A percentile compares a stretch with the other conserved stretches of the same genome.
These are phyloP conservation scores for Pseudorhiza aurosa DNA, from an alignment of 30 jellyfish, hydroid and myxozoan genomes.

Conservation along the genomic window DNA sequence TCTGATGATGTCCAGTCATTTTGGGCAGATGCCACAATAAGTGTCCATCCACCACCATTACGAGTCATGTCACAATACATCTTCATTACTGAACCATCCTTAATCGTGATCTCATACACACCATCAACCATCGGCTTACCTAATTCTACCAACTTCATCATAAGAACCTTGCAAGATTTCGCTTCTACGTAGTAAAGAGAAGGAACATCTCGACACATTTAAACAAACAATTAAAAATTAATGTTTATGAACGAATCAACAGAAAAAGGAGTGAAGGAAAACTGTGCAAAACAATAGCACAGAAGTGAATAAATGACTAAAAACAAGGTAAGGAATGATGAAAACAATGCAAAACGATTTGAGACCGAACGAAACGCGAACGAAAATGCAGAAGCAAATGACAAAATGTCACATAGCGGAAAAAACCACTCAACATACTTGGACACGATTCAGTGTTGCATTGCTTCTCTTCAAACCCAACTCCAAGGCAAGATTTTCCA, in stretches of 20 bases:
- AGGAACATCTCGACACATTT: not conserved
- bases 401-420: not conserved
- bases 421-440: not conserved
- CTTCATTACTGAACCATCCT: constrained; percentile 39
- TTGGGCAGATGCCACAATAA: constrained; percentile 76
- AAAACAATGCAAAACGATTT: too few species aligned
- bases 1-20: constrained; percentile 78
- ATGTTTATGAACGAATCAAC: too few species aligned
- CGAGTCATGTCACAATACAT: constrained; percentile 95
- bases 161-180: constrained; percentile 75
- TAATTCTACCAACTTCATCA: constrained; percentile 18
- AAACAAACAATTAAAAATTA: too few species aligned
- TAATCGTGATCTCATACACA: constrained; percentile 61
- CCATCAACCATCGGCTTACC: constrained; percentile 63
- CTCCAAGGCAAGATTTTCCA: constrained; percentile 47
- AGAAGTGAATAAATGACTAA: too few species aligned
- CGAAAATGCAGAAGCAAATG: too few species aligned
- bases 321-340: too few species aligned
- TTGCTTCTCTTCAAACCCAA: constrained; percentile 4
- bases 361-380: too few species aligned
- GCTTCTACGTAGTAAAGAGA: constrained; percentile 37
- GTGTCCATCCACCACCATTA: constrained; percentile 99
- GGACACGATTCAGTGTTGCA: constrained; percentile 27
- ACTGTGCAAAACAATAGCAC: too few species aligned
- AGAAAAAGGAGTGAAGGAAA: too few species aligned